Percentiles rank a stretch among this genome's conserved stretches.
These are phyloP conservation scores for Spea hammondii DNA, from an alignment of 2,797 vertebrate genomes.

Conservation along the genomic window DNA sequence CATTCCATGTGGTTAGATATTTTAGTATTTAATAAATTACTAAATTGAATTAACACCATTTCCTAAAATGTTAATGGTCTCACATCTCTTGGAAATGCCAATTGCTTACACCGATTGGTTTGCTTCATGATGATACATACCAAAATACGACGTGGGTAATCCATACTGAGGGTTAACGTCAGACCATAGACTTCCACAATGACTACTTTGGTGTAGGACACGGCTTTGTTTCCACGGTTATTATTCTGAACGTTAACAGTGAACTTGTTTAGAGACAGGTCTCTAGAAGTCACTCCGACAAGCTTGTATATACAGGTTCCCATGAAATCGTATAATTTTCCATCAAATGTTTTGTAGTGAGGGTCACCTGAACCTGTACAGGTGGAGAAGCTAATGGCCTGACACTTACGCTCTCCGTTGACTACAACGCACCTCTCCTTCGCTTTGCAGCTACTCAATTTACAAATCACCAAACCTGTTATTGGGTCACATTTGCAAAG, in stretches of 20 bases:
- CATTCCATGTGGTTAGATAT: too few relatives aligned
- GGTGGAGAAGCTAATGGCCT: constrained; percentile 57
- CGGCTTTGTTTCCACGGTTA: constrained; percentile 50
- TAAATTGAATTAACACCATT: too few relatives aligned
- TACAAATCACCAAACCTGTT: constrained; percentile 62
- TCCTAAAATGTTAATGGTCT: too few relatives aligned
- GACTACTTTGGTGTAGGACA: constrained; percentile 65
- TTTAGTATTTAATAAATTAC: too few relatives aligned
- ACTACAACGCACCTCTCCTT: constrained; percentile 63
- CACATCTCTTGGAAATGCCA: too few relatives aligned
- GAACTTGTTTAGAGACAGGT: constrained; percentile 59
- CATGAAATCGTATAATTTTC: constrained; percentile 64
- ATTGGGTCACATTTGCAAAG: constrained; percentile 63
- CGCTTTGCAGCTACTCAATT: constrained; percentile 59
- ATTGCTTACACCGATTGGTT: background rate
- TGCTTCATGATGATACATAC: constrained; percentile 52
- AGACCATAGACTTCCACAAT: constrained; percentile 57
- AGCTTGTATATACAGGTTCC: constrained; percentile 73
- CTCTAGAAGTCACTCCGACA: constrained; percentile 59
- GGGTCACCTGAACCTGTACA: constrained; percentile 69
- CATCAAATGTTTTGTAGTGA: constrained; percentile 73
- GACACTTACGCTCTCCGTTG: constrained; percentile 63
- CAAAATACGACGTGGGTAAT: constrained; percentile 65
- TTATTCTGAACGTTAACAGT: constrained; percentile 72
- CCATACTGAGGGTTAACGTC: constrained; percentile 63